Evolutionary conservation across 2,888 invertebrate species (phyloP).

Genomic region (Blera fallax): DNA sequence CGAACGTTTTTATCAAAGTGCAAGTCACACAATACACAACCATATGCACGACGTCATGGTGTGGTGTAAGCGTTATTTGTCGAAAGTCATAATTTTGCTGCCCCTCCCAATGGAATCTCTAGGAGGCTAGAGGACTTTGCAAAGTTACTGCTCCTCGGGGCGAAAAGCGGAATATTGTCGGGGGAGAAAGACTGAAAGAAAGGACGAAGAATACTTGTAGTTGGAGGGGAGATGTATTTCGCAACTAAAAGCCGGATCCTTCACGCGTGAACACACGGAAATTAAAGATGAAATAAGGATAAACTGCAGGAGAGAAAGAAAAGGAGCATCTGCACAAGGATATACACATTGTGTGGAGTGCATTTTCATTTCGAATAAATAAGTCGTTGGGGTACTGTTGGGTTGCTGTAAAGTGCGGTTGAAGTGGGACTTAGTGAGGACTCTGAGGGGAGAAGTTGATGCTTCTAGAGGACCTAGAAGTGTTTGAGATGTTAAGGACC

Average conservation of each 20-base stretch:
- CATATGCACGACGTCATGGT: not conserved
- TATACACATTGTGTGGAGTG: not conserved
- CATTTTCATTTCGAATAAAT: not conserved
- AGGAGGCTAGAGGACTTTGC: not conserved
- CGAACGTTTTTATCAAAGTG: not conserved
- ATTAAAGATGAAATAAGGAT: conserved; percentile 15
- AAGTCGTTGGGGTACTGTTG: not conserved
- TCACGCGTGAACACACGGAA: conserved; percentile 13
- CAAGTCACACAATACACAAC: not conserved
- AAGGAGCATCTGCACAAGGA: not conserved
- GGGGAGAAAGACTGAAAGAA: not conserved
- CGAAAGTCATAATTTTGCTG: conserved; percentile 8
- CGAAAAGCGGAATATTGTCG: not conserved
- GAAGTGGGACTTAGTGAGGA: not conserved
- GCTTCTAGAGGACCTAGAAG: too few relatives aligned
- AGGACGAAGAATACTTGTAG: not conserved
- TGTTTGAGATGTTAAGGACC: too few relatives aligned
- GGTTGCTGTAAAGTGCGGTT: not conserved
- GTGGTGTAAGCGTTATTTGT: not conserved
- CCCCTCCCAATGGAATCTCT: not conserved
- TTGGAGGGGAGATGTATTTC: not conserved
- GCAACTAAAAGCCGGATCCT: conserved; percentile 11
- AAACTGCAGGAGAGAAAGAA: not conserved
- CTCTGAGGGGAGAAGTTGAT: too few relatives aligned
- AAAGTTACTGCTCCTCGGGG: not conserved